These are phyloP conservation scores for Xestobium rufovillosum DNA, from an alignment of 2,888 invertebrate genomes.

Conservation along the genomic window DNA sequence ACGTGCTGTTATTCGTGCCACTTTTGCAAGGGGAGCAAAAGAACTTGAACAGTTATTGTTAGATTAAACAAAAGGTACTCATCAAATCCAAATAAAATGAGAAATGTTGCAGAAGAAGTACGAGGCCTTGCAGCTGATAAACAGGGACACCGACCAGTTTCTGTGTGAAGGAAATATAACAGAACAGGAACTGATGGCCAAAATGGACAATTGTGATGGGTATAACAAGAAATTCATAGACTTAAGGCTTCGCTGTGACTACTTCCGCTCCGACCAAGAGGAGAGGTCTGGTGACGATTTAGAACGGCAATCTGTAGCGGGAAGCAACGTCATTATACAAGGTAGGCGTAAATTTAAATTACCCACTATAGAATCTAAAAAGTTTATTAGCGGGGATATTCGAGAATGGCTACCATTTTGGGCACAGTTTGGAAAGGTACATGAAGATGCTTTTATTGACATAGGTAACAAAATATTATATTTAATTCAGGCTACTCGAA, in stretches of 20 bases:
- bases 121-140: slow-evolving; percentile 1
- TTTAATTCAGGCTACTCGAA: slow-evolving; percentile 22
- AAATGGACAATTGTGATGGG: slow-evolving; percentile 14
- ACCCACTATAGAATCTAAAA: slow-evolving; percentile 20
- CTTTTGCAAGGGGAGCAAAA: slow-evolving; percentile 10
- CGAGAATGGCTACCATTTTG: slow-evolving; percentile 25
- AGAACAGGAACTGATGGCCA: slow-evolving; percentile 11
- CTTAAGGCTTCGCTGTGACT: too few species aligned
- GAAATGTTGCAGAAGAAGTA: slow-evolving; percentile 11
- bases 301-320: too few species aligned
- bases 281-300: too few species aligned
- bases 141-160: slow-evolving; percentile 2
- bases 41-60: slow-evolving; percentile 12
- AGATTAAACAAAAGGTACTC: neutral
- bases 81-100: neutral
- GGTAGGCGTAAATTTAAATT: slow-evolving; percentile 21
- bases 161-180: slow-evolving; percentile 4
- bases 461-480: slow-evolving; percentile 23
- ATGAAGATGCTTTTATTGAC: slow-evolving; percentile 21
- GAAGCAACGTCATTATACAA: too few species aligned
- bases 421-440: slow-evolving; percentile 24
- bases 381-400: slow-evolving; percentile 22
- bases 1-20: slow-evolving; percentile 11
- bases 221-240: too few species aligned
- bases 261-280: too few species aligned